phyloP scores from a whole-genome alignment of 2,888 invertebrate genomes.

The Chymomyza amoena region DNA sequence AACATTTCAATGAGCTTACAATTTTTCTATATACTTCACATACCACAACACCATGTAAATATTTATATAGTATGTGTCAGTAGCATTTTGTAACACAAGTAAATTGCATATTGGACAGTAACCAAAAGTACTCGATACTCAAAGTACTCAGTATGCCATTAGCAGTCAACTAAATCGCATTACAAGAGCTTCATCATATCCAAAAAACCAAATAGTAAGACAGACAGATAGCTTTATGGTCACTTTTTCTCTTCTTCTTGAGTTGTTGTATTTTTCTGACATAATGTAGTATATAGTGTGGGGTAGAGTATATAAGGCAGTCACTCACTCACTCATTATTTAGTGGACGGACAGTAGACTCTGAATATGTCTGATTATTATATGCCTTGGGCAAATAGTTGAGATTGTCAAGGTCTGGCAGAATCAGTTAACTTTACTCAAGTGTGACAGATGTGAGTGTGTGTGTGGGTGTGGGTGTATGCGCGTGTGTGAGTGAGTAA shows the following conservation, averaged over 20 bases:
- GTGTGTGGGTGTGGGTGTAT: conserved; percentile 4
- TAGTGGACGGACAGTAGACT: too few relatives aligned
- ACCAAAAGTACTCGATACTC: not conserved
- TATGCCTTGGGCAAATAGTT: not conserved
- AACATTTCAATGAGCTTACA: not conserved
- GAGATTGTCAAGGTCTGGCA: not conserved
- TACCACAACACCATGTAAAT: not conserved
- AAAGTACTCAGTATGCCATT: not conserved
- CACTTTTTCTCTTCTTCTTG: not conserved
- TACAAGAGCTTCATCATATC: not conserved
- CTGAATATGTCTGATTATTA: not conserved
- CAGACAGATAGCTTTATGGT: not conserved
- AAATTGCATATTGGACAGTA: not conserved
- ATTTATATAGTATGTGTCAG: not conserved
- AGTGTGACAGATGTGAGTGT: not conserved
- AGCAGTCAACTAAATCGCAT: not conserved
- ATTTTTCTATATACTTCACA: not conserved
- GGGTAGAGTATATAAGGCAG: not conserved
- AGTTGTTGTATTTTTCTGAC: not conserved
- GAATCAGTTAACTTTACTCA: not conserved
- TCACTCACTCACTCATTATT: not conserved
- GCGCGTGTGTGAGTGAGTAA: not conserved
- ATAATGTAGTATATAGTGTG: not conserved
- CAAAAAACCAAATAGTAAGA: not conserved
- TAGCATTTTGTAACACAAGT: not conserved